Conservation (phyloP, 2,797 vertebrate genomes). For the Neoniphon sammara region DNA sequence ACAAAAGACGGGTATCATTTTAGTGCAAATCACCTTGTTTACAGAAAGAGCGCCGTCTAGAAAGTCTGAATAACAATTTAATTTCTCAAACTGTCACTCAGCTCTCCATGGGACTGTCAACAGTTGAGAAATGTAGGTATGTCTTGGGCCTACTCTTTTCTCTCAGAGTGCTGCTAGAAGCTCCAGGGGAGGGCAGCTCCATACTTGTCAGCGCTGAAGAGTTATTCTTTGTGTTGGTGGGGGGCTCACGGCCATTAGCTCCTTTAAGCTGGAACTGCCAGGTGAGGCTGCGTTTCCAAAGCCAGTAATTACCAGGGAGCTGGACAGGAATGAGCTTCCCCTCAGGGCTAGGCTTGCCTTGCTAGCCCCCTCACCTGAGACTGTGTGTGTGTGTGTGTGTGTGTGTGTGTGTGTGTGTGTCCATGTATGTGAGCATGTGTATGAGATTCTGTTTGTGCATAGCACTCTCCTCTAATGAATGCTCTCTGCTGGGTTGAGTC, state of each 20-base stretch:
- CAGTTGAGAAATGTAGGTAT: slow-evolving; percentile 55
- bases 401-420: slow-evolving; percentile 24
- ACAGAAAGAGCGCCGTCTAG: slow-evolving; percentile 49
- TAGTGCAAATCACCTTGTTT: slow-evolving; percentile 74
- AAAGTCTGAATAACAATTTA: slow-evolving; percentile 72
- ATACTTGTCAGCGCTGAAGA: slow-evolving; percentile 66
- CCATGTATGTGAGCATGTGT: slow-evolving; percentile 19
- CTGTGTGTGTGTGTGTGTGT: background rate
- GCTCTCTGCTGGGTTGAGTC: slow-evolving; percentile 56
- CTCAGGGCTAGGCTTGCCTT: slow-evolving; percentile 60
- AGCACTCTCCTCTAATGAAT: slow-evolving; percentile 65
- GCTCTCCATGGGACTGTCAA: slow-evolving; percentile 61
- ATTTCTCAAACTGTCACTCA: slow-evolving; percentile 74
- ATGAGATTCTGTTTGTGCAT: slow-evolving; percentile 27
- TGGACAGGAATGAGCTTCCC: slow-evolving; percentile 67
- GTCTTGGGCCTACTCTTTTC: slow-evolving; percentile 53
- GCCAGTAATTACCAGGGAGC: slow-evolving; percentile 76
- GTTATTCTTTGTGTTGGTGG: slow-evolving; percentile 64
- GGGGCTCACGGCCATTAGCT: slow-evolving; percentile 70
- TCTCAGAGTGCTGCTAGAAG: slow-evolving; percentile 35
- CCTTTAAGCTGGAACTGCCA: slow-evolving; percentile 70
- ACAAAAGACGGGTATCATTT: slow-evolving; percentile 38
- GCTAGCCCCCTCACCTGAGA: slow-evolving; percentile 49
- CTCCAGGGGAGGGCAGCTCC: slow-evolving; percentile 58
- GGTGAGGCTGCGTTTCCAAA: slow-evolving; percentile 74